phyloP scores from a whole-genome alignment of 2,888 invertebrate genomes.

The Nymphalis c-album region DNA sequence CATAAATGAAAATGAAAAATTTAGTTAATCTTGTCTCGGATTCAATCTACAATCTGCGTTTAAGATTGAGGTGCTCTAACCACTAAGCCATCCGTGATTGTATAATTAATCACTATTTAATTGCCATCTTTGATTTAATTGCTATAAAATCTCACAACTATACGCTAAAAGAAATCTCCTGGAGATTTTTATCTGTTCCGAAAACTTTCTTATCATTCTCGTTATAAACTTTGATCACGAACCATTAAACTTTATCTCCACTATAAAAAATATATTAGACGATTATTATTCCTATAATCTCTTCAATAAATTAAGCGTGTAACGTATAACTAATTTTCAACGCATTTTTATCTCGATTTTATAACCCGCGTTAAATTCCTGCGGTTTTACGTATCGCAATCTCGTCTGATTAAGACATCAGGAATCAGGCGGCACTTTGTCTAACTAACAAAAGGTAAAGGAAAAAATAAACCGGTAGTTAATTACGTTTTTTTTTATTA shows the following conservation, averaged over 20 bases:
- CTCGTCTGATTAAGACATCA: conserved; percentile 37
- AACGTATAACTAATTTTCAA: conserved; percentile 36
- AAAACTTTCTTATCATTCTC: conserved; percentile 24
- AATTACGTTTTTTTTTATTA: background rate
- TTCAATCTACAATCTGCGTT: too few relatives aligned
- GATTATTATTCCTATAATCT: conserved; percentile 26
- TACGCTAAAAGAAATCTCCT: background rate
- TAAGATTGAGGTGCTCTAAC: too few relatives aligned
- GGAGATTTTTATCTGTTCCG: conserved; percentile 20
- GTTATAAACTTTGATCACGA: conserved; percentile 15
- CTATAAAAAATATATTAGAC: conserved; percentile 16
- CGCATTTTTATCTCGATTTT: conserved; percentile 33
- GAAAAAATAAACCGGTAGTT: conserved; percentile 14
- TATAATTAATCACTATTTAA: background rate
- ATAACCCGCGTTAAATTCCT: conserved; percentile 36
- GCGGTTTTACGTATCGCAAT: conserved; percentile 32
- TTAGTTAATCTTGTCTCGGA: too few relatives aligned
- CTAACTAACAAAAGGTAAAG: conserved; percentile 21
- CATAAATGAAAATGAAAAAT: too few relatives aligned
- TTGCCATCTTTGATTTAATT: background rate
- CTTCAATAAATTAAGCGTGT: conserved; percentile 34
- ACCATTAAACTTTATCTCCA: conserved; percentile 25
- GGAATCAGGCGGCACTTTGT: conserved; percentile 18
- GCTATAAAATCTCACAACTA: conserved; percentile 10
- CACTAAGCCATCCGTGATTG: background rate